A percentile compares a stretch with the other conserved stretches of the same genome.
phyloP scores from a whole-genome alignment of 2,797 vertebrate species.

The Astyanax mexicanus region DNA sequence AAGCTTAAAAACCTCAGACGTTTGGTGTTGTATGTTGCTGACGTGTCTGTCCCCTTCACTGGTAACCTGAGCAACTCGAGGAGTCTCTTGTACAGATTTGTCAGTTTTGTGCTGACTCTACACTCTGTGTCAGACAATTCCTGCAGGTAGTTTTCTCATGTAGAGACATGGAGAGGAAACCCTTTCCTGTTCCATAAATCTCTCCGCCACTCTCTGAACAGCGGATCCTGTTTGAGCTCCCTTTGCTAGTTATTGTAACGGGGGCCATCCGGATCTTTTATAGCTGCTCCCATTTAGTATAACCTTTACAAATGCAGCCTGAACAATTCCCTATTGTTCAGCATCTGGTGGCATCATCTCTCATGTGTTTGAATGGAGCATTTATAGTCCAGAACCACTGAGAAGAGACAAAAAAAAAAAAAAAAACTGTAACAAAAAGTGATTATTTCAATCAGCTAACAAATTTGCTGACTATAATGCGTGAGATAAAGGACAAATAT shows the following conservation, averaged over 20 bases:
- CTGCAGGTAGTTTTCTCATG: neutral
- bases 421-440: neutral
- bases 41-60: too few species aligned
- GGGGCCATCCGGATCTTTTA: conserved; percentile 12
- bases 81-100: neutral
- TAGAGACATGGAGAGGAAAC: neutral
- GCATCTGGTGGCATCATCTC: neutral
- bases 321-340: conserved; percentile 7
- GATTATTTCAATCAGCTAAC: neutral
- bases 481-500: neutral
- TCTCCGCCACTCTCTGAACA: neutral
- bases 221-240: neutral
- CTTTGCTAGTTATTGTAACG: conserved; percentile 2
- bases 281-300: neutral
- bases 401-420: too few species aligned
- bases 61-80: neutral
- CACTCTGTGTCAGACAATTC: conserved; percentile 3
- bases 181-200: neutral
- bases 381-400: conserved; percentile 10
- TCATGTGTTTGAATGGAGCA: neutral
- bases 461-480: neutral
- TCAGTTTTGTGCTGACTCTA: conserved; percentile 3
- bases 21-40: neutral
- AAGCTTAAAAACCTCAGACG: neutral
- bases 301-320: conserved; percentile 28